Percentiles rank a stretch among this genome's conserved stretches.
These are phyloP conservation scores for Egretta garzetta DNA, from an alignment of 2,113 vertebrate species.

Conservation along the genomic window DNA sequence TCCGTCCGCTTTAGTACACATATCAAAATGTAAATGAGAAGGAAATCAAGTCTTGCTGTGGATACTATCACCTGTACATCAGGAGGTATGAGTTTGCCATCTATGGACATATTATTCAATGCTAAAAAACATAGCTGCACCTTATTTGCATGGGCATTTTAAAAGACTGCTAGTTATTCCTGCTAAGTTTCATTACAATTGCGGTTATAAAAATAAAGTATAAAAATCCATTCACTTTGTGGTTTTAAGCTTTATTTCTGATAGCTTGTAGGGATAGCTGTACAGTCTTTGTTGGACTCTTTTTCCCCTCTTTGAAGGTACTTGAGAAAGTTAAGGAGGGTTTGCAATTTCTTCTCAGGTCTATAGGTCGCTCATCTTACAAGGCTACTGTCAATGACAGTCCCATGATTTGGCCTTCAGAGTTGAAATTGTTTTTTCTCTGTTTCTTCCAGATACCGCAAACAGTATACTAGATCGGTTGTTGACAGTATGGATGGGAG, in stretches of 20 bases:
- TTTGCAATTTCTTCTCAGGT: background rate
- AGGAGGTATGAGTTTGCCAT: background rate
- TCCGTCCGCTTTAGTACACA: background rate
- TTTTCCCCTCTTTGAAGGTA: background rate
- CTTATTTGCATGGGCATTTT: background rate
- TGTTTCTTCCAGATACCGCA: background rate
- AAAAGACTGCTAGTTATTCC: background rate
- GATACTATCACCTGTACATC: background rate
- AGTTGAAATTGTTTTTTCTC: background rate
- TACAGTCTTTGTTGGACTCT: background rate
- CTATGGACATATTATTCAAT: background rate
- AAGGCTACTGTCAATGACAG: background rate
- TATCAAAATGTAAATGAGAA: background rate
- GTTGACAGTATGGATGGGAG: background rate
- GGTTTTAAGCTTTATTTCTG: background rate
- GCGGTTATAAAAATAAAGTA: background rate
- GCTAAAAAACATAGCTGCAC: background rate
- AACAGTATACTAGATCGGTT: background rate
- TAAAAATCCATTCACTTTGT: background rate
- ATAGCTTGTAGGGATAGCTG: background rate
- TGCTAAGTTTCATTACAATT: background rate
- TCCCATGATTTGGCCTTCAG: background rate
- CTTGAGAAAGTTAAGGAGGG: background rate
- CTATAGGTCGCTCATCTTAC: background rate
- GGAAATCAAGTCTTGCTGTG: background rate